Conservation (phyloP, 2,888 invertebrate genomes). For the Meiosimyza decipiens region DNA sequence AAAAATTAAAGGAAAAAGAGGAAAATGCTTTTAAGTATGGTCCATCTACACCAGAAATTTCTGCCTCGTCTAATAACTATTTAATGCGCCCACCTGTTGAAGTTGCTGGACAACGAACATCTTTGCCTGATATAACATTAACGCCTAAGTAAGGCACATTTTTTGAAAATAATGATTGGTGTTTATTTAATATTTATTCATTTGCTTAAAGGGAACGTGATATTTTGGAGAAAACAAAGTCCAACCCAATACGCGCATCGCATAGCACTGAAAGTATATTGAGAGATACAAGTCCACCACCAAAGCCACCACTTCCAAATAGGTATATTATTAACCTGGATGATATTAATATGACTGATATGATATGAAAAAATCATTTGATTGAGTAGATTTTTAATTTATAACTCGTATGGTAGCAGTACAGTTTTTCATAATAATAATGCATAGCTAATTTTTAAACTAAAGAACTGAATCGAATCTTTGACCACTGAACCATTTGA, state of each 20-base stretch:
- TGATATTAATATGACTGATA: not conserved
- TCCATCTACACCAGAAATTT: conserved; percentile 47
- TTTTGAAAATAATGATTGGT: conserved; percentile 50
- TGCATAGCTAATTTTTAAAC: too few species aligned
- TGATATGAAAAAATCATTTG: too few species aligned
- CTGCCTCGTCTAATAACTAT: conserved; percentile 54
- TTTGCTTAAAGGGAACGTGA: conserved; percentile 60
- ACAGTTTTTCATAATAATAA: too few species aligned
- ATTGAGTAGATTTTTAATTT: too few species aligned
- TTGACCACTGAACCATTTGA: too few species aligned
- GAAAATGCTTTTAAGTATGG: conserved; percentile 59
- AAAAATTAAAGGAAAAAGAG: conserved; percentile 78
- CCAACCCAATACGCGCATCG: conserved; percentile 76
- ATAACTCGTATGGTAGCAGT: too few species aligned
- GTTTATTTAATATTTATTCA: not conserved
- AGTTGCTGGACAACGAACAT: conserved; percentile 73
- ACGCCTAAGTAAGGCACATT: conserved; percentile 79
- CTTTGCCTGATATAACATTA: conserved; percentile 82
- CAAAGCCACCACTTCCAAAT: conserved; percentile 89
- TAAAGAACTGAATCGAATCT: too few species aligned
- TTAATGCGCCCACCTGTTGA: conserved; percentile 64
- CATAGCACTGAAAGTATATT: conserved; percentile 86
- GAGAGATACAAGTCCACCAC: conserved; percentile 79
- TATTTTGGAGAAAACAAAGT: conserved; percentile 67
- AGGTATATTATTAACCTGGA: conserved; percentile 67